Evolutionary conservation across 2,888 invertebrate genomes (phyloP).

Genomic region (Ischnura elegans): DNA sequence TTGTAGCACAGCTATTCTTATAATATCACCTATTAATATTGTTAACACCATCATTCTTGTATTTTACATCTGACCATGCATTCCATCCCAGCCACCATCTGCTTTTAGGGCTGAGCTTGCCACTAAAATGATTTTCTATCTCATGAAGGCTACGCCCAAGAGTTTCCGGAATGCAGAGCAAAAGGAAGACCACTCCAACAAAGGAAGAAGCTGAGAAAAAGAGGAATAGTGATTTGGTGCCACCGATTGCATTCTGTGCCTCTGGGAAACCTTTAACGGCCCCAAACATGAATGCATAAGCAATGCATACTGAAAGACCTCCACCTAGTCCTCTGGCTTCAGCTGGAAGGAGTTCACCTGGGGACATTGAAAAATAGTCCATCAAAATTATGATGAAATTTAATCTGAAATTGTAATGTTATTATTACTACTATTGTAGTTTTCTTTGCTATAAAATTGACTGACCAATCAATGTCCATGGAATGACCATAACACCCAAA

Average conservation of each 20-base stretch:
- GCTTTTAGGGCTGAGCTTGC: not conserved
- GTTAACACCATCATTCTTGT: too few relatives aligned
- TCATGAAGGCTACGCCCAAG: constrained; percentile 80
- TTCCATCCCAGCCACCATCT: constrained; percentile 61
- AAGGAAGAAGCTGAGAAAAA: constrained; percentile 78
- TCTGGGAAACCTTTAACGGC: constrained; percentile 80
- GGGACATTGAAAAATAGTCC: not conserved
- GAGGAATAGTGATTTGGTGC: constrained; percentile 78
- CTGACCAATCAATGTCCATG: constrained; percentile 80
- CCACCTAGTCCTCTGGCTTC: constrained; percentile 80
- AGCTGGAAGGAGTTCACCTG: constrained; percentile 79
- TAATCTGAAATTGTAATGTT: not conserved
- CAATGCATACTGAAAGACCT: constrained; percentile 79
- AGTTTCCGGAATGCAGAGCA: constrained; percentile 81
- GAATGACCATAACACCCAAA: constrained; percentile 80
- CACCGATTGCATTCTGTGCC: constrained; percentile 76
- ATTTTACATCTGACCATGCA: constrained; percentile 1
- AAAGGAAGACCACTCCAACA: constrained; percentile 78
- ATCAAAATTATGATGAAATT: not conserved
- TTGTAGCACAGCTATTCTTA: too few relatives aligned
- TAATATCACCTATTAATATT: too few relatives aligned
- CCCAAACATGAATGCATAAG: constrained; percentile 80
- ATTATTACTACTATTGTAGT: too few relatives aligned
- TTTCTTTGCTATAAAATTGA: not conserved
- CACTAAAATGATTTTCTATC: constrained; percentile 79